Evolutionary conservation across 2,797 vertebrate genomes (phyloP), one percentile per base, ranked within the genome.

Genomic region (Hoplostethus mediterraneus): DNA sequence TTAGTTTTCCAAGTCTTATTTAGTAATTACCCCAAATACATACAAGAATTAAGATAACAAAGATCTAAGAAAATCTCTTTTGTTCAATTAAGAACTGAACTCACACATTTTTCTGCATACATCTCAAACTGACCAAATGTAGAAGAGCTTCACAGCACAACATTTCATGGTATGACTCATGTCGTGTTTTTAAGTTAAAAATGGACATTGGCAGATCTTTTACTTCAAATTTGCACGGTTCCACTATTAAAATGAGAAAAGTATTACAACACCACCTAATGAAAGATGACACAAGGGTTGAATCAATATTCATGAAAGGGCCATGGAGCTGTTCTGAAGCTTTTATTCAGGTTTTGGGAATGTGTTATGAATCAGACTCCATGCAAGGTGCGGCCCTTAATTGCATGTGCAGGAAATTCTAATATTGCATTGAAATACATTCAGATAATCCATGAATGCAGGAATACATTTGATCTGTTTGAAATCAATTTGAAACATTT

Each of bases 181-280:
- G 12, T 14, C 31, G 36, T 56, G 31, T 16, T 33, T 55, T 55
- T 56, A 16, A 56, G 54, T 56, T 56, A 44, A 56, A 56, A 56
- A 14, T 16, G 54, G 28, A 31, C 9, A 8, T 56, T 16, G 2
- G 13, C 30, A 36, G 30, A 56, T 9, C 4, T 56, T 28, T 56
- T n/a, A 56, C 5, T 54, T 54, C 13, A 1, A 14, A 54, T 16
- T 31, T 33, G 12, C 10, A 52, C 2, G 13, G 28, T 14, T 54
- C 12, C 28, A 56, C 5, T 36, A 14, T 14, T 36, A n/a, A 54
- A 49, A 49, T 49, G n/a, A 3, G 2, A n/a, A 53, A 30, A 55
- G 30, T 33, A 55, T 33, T 33, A 31, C 53, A 55, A n/a, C 21
- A 21, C 21, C 47, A n/a, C 5, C 16, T 16, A n/a, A 48, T 48